These are phyloP conservation scores for Diachrysia chrysitis DNA, from an alignment of 2,888 invertebrate species.

Conservation along the genomic window DNA sequence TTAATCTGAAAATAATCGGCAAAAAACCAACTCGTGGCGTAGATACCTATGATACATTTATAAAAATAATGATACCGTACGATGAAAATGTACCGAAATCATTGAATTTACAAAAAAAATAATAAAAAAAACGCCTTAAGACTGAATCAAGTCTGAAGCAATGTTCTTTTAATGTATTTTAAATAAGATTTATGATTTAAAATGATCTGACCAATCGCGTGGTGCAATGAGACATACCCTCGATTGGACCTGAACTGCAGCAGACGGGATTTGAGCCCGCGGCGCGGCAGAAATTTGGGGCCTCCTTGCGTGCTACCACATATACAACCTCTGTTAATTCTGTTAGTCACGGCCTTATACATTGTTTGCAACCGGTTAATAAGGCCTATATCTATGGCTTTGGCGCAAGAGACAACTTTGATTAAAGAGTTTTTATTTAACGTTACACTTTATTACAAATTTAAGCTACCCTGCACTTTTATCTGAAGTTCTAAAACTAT, in stretches of 20 bases:
- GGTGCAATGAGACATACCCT: constrained; percentile 92
- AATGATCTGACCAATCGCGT: constrained; percentile 82
- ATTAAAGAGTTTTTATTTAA: background rate
- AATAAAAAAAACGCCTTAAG: background rate
- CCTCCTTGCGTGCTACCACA: constrained; percentile 91
- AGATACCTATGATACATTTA: background rate
- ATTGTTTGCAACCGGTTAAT: constrained; percentile 19
- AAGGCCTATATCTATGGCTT: constrained; percentile 17
- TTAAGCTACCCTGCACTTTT: too few relatives aligned
- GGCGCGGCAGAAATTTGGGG: constrained; percentile 96
- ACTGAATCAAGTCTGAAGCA: too few relatives aligned
- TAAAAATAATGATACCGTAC: background rate
- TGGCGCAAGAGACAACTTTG: constrained; percentile 21
- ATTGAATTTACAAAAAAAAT: background rate
- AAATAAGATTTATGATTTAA: constrained; percentile 27
- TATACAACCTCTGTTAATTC: constrained; percentile 74
- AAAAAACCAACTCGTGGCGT: background rate
- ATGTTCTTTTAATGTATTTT: too few relatives aligned
- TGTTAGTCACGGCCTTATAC: constrained; percentile 44
- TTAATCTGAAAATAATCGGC: background rate
- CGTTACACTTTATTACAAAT: too few relatives aligned
- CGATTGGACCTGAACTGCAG: constrained; percentile 96
- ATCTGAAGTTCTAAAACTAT: too few relatives aligned
- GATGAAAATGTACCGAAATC: background rate
- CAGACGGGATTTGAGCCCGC: constrained; percentile 96